Base-by-base conservation (phyloP, 1,140 invertebrate species). In the Ruditapes philippinarum region DNA sequence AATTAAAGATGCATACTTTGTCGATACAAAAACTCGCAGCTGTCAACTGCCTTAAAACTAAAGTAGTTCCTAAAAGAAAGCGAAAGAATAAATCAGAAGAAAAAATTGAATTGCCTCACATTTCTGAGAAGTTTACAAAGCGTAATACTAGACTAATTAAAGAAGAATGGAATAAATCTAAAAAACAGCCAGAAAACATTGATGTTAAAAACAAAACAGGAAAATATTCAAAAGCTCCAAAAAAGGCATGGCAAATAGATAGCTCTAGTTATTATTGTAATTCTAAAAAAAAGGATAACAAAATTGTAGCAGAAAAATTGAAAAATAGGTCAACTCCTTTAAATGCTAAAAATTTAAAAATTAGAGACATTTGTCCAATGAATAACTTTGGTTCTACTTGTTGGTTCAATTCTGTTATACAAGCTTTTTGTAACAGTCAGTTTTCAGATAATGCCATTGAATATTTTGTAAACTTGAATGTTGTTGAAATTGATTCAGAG, bases 321-420 rank as follows among this genome's bases (percentile, higher is more conserved):
- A n/a, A n/a, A n/a, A n/a, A n/a, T n/a, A n/a, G n/a, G n/a, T n/a
- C n/a, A n/a, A n/a, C n/a, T n/a, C n/a, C n/a, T n/a, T n/a, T n/a
- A n/a, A n/a, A n/a, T n/a, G n/a, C n/a, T n/a, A n/a, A n/a, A n/a
- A n/a, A n/a, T n/a, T n/a, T n/a, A n/a, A n/a, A n/a, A n/a, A n/a
- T n/a, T n/a, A n/a, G n/a, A n/a, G 42, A 45, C 5, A 45, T 45
- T 45, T 45, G 42, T 45, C 5, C 5, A 45, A 7, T 45, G 5
- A 45, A 45, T 5, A 76, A 76, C 25, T 76, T 12, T 76, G 73
- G 73, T 9, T 76, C 42, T 22, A 76, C 73, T 76, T 76, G 73
- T 76, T 76, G 73, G 73, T 76, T 76, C 45, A 76, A 76, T 42
- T 76, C 73, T 42, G n/a, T 45, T 28, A n/a, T 76, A 5, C 42